Base-by-base conservation (phyloP, 2,113 vertebrate species). In the Tetrax tetrax region DNA sequence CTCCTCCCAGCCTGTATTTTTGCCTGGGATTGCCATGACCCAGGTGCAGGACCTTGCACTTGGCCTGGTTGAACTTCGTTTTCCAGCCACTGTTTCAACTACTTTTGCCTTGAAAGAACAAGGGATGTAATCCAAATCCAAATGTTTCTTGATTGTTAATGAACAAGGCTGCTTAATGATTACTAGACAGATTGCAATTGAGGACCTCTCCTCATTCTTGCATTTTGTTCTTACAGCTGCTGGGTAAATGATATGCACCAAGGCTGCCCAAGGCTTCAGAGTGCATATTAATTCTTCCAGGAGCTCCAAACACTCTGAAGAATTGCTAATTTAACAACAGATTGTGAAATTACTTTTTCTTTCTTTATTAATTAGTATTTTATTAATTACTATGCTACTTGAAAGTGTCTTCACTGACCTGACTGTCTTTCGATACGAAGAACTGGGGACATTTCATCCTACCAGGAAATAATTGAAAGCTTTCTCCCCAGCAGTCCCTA, bases 301-400 rank as follows among this genome's bases (percentile, higher is more conserved):
- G 51, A 96, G 85, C 66, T 83, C 75, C 25, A 94, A 89, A 91
- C 83, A 91, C 54, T 25, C 87, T 59, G 89, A 96, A 96, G 91
- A 97, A 95, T 54, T 90, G 83, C 68, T 95, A 96, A 96, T 96
- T 96, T 95, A 96, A 96, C 91, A 93, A 93, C 61, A 53, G 89
- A 76, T 91, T 95, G 83, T 95, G 91, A 95, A 96, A 96, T 95
- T 92, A 87, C 94, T 94, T 97, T 96, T 96, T 75, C 76, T 93
- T 93, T 85, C 79, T 91, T 84, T 95, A 95, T 95, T 95, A n/a
- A n/a, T n/a, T n/a, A n/a, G n/a, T n/a, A n/a, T n/a, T n/a, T n/a
- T n/a, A n/a, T n/a, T n/a, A 96, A 95, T 96, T 95, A 59, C 86
- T 84, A 48, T 60, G 81, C 60, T 92, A 41, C 94, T 90, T 79